Evolutionary conservation across 1,140 invertebrate species (phyloP).

Genomic region (Drosophila watanabei): DNA sequence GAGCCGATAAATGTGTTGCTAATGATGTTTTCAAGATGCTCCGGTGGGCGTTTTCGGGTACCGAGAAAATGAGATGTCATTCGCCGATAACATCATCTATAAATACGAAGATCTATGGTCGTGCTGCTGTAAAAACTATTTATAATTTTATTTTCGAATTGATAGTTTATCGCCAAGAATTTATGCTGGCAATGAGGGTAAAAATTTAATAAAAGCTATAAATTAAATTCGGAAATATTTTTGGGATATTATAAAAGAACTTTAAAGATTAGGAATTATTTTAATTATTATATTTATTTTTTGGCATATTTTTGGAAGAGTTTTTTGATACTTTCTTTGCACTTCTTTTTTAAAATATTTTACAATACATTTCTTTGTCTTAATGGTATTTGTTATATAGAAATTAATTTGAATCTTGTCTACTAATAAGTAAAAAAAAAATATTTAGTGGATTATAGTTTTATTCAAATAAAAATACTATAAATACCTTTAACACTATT

Average conservation of each 20-base stretch:
- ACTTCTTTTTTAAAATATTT: too few species aligned
- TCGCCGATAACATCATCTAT: constrained; percentile 31
- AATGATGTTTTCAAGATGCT: constrained; percentile 64
- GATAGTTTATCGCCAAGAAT: neutral
- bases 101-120: constrained; percentile 22
- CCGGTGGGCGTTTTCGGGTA: constrained; percentile 48
- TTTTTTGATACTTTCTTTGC: too few species aligned
- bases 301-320: too few species aligned
- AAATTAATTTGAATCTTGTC: too few species aligned
- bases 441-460: too few species aligned
- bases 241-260: neutral
- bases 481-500: too few species aligned
- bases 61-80: constrained; percentile 44
- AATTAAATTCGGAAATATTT: neutral
- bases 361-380: too few species aligned
- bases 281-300: too few species aligned
- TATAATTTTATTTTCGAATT: neutral
- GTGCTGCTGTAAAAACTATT: constrained; percentile 3
- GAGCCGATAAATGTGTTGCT: constrained; percentile 55
- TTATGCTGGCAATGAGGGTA: neutral
- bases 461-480: too few species aligned
- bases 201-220: neutral
- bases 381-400: too few species aligned
- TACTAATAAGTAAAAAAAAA: too few species aligned
- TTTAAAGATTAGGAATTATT: neutral